Percentiles rank a stretch among this genome's conserved stretches.
Evolutionary conservation across 2,797 vertebrate species (phyloP).

Genomic region (Paratrypauchen microcephalus): DNA sequence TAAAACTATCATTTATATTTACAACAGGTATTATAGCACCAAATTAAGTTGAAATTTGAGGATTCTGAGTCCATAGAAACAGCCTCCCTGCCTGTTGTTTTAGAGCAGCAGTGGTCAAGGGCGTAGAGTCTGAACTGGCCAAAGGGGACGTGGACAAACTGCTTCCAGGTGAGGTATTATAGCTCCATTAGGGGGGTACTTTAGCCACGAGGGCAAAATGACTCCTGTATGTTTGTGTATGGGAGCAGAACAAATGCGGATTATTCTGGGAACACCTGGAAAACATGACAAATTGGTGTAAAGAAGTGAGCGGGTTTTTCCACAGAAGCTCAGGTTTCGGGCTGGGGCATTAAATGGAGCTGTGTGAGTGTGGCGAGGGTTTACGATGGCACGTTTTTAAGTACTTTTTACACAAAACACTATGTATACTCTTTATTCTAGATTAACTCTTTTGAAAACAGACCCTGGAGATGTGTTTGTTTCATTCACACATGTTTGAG

Average conservation of each 20-base stretch:
- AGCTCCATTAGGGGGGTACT: slow-evolving; percentile 6
- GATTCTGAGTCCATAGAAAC: background rate
- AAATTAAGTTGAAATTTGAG: no score
- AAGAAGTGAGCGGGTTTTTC: background rate
- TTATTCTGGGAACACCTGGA: slow-evolving; percentile 12
- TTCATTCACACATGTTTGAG: no score
- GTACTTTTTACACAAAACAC: no score
- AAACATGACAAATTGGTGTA: slow-evolving; percentile 11
- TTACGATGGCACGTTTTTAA: no score
- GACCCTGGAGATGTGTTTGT: no score
- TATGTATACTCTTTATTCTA: no score
- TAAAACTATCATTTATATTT: no score
- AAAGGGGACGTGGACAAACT: slow-evolving; percentile 23
- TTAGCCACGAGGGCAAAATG: slow-evolving; percentile 5
- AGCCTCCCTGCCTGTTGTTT: slow-evolving; percentile 8
- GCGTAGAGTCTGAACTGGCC: slow-evolving; percentile 1
- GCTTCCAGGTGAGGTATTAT: slow-evolving; percentile 17
- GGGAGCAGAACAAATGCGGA: slow-evolving; percentile 4
- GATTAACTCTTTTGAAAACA: no score
- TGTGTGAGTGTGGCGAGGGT: no score
- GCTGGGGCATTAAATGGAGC: slow-evolving; percentile 10
- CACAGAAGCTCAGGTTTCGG: slow-evolving; percentile 9
- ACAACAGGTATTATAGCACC: no score
- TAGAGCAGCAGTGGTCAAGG: background rate
- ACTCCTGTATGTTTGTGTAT: background rate